Evolutionary conservation across 2,797 vertebrate genomes (phyloP).

Genomic region (Potorous gilbertii): DNA sequence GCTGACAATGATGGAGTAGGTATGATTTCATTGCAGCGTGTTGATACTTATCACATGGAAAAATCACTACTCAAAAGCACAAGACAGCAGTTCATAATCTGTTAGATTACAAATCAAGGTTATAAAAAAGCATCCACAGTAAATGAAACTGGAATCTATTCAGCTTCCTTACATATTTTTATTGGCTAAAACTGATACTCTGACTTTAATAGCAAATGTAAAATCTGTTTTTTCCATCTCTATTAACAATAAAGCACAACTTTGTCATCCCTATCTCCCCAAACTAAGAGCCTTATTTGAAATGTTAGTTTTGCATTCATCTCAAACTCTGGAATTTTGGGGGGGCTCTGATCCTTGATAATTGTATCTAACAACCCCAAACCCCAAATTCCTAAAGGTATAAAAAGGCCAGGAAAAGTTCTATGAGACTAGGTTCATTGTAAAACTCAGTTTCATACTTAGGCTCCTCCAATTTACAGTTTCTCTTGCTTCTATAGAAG

Average conservation of each 20-base stretch:
- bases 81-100: constrained; percentile 23
- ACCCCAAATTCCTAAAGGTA: not conserved
- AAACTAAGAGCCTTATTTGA: constrained; percentile 7
- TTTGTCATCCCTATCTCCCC: not conserved
- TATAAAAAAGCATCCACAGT: constrained; percentile 29
- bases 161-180: constrained; percentile 23
- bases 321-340: not conserved
- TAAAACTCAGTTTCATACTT: not conserved
- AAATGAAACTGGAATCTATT: constrained; percentile 37
- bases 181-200: constrained; percentile 24
- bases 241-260: not conserved
- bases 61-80: constrained; percentile 2
- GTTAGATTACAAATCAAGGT: constrained; percentile 24
- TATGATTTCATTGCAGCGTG: constrained; percentile 38
- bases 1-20: constrained; percentile 18
- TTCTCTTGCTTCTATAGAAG: not conserved
- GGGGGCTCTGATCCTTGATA: not conserved
- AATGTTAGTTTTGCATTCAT: constrained; percentile 32
- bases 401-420: not conserved
- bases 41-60: constrained; percentile 36
- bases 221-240: constrained; percentile 17
- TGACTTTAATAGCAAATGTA: constrained; percentile 20
- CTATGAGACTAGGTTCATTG: not conserved
- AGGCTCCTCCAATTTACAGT: not conserved
- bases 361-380: not conserved